Conservation (phyloP, 2,888 invertebrate species). For the Dione vanillae region DNA sequence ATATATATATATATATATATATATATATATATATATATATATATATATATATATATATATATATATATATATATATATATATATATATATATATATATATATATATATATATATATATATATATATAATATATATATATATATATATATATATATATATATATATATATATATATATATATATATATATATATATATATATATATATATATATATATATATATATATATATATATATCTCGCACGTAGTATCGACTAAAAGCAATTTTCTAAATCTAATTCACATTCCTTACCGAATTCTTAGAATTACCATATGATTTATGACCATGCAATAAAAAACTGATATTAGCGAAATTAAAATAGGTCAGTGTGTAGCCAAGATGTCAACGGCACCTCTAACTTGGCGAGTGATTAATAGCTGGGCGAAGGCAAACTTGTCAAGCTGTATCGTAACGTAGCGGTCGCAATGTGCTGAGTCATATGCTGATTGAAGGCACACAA, state of each 20-base stretch:
- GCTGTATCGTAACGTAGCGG: conserved; percentile 48
- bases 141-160: too few relatives aligned
- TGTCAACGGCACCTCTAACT: conserved; percentile 54
- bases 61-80: too few relatives aligned
- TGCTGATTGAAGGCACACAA: conserved; percentile 32
- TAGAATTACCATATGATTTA: conserved; percentile 31
- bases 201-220: too few relatives aligned
- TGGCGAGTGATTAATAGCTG: conserved; percentile 55
- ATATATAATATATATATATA: too few relatives aligned
- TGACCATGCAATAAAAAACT: conserved; percentile 41
- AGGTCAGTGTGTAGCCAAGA: conserved; percentile 53
- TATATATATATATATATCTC: too few relatives aligned
- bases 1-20: too few relatives aligned
- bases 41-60: too few relatives aligned
- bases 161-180: too few relatives aligned
- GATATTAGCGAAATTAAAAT: conserved; percentile 53
- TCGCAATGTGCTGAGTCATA: conserved; percentile 47
- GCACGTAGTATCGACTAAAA: not conserved
- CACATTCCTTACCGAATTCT: not conserved
- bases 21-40: too few relatives aligned
- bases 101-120: too few relatives aligned
- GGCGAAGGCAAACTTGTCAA: conserved; percentile 52
- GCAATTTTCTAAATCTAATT: not conserved
- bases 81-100: too few relatives aligned
- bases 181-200: too few relatives aligned